Evolutionary conservation across 1,140 invertebrate genomes (phyloP).

Genomic region (Leptopilina boulardi): DNA sequence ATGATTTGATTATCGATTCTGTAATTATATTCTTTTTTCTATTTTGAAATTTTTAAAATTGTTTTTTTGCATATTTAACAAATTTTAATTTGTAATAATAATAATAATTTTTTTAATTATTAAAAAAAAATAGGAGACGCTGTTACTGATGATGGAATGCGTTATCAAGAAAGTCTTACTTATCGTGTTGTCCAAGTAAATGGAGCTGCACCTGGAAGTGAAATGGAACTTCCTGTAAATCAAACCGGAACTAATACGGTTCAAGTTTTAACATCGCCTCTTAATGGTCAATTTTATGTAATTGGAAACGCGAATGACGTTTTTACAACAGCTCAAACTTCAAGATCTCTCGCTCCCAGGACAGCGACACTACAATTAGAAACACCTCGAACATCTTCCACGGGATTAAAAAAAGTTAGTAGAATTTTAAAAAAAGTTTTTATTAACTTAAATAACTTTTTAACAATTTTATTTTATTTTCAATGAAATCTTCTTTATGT

Average conservation of each 20-base stretch:
- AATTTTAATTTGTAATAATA: background rate
- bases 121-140: conserved; percentile 58
- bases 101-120: conserved; percentile 35
- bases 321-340: conserved; percentile 74
- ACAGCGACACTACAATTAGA: conserved; percentile 74
- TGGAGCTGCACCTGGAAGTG: conserved; percentile 63
- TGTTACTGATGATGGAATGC: conserved; percentile 69
- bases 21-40: too few relatives aligned
- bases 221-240: conserved; percentile 70
- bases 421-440: background rate
- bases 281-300: conserved; percentile 78
- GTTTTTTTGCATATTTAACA: too few relatives aligned
- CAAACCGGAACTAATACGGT: conserved; percentile 69
- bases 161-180: conserved; percentile 70
- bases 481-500: too few relatives aligned
- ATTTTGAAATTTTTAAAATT: background rate
- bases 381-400: conserved; percentile 66
- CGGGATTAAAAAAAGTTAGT: conserved; percentile 76
- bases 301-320: conserved; percentile 78
- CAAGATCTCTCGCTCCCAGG: conserved; percentile 76
- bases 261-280: conserved; percentile 72
- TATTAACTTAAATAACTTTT: background rate
- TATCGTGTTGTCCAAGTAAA: conserved; percentile 74
- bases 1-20: too few relatives aligned
- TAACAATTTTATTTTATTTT: too few relatives aligned